A percentile compares a stretch with the other conserved stretches of the same genome.
phyloP scores from a whole-genome alignment of 2,888 invertebrate species.

The Acleris literana region DNA sequence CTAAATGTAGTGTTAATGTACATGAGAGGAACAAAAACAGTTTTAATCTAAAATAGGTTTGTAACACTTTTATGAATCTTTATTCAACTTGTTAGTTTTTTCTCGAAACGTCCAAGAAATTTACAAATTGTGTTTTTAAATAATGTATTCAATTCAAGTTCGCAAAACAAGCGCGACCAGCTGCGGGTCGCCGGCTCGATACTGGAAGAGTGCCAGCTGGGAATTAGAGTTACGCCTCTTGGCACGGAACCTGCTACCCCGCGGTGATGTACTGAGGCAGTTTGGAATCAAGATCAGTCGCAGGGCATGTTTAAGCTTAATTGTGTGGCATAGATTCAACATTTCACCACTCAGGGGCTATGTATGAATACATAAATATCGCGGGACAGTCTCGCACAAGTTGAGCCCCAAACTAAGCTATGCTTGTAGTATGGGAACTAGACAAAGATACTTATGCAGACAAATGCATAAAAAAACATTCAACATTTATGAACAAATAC shows the following conservation, averaged over 20 bases:
- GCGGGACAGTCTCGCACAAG: too few species aligned
- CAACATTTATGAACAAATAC: too few species aligned
- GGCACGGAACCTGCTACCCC: conserved; percentile 38
- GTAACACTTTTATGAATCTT: too few species aligned
- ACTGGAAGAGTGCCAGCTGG: conserved; percentile 40
- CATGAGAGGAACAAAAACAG: too few species aligned
- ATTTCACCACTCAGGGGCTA: too few species aligned
- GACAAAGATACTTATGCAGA: too few species aligned
- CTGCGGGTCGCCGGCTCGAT: conserved; percentile 25
- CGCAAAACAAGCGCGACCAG: not conserved
- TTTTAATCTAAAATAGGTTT: too few species aligned
- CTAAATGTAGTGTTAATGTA: too few species aligned
- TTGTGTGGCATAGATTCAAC: not conserved
- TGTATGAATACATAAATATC: too few species aligned
- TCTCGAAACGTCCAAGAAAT: not conserved
- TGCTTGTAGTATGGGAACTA: too few species aligned
- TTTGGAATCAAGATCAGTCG: conserved; percentile 10
- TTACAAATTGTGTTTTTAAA: not conserved
- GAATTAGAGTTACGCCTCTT: conserved; percentile 40
- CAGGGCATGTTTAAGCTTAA: conserved; percentile 16
- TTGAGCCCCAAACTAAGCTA: too few species aligned
- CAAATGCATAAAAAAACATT: too few species aligned
- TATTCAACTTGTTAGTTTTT: not conserved
- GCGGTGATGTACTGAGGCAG: conserved; percentile 23
- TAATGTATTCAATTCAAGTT: conserved; percentile 17